These are phyloP conservation scores for Dendroctonus ponderosae DNA, from an alignment of 1,140 invertebrate genomes.

Conservation along the genomic window DNA sequence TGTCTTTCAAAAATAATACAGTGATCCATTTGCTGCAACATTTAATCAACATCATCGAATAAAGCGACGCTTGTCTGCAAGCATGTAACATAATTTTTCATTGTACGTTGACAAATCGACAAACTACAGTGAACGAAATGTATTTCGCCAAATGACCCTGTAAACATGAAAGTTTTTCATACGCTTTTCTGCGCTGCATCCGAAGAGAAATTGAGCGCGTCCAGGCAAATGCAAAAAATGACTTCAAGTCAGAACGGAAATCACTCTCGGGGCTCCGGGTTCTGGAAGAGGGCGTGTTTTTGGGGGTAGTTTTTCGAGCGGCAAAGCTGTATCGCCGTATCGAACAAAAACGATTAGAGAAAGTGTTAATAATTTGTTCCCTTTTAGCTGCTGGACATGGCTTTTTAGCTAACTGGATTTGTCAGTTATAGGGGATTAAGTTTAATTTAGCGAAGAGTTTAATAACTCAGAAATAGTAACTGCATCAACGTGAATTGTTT, in stretches of 20 bases:
- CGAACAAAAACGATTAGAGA: too few relatives aligned
- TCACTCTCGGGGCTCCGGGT: background rate
- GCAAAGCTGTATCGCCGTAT: too few relatives aligned
- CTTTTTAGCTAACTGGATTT: too few relatives aligned
- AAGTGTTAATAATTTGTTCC: too few relatives aligned
- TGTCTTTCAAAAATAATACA: background rate
- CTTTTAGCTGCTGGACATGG: too few relatives aligned
- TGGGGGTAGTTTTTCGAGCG: too few relatives aligned
- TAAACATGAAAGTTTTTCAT: conserved; percentile 10
- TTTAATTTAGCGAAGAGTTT: too few relatives aligned
- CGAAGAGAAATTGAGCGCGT: conserved; percentile 14
- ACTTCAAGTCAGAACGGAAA: conserved; percentile 9
- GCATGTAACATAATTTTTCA: conserved; percentile 12
- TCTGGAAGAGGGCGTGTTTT: background rate
- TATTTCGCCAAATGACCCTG: conserved; percentile 17
- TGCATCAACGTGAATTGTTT: too few relatives aligned
- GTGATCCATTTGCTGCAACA: background rate
- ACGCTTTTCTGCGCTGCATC: background rate
- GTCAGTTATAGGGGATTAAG: too few relatives aligned
- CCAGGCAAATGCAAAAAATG: conserved; percentile 4
- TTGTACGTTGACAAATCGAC: conserved; percentile 14
- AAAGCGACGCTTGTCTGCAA: conserved; percentile 5
- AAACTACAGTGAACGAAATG: conserved; percentile 8
- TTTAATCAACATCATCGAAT: conserved; percentile 13
- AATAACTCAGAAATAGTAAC: too few relatives aligned